phyloP scores from a whole-genome alignment of 2,888 invertebrate genomes.

The Oscheius sp. region DNA sequence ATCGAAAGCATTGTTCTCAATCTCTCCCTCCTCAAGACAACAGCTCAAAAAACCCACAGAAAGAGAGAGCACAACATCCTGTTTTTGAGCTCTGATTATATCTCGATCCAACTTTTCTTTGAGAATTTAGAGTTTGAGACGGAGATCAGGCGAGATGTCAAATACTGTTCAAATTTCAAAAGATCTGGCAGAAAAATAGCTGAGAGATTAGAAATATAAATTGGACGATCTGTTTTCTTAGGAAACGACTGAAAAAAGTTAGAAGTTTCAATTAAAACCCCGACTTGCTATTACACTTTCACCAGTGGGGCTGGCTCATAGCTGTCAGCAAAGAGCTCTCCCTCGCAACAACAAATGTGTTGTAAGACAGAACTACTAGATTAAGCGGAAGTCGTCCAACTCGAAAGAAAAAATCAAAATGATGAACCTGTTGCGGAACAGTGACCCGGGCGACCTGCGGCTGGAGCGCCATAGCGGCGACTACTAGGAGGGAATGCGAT shows the following conservation, averaged over 20 bases:
- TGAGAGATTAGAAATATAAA: background rate
- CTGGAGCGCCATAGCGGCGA: slow-evolving; percentile 30
- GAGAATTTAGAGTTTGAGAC: too few relatives aligned
- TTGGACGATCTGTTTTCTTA: background rate
- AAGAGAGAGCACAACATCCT: too few relatives aligned
- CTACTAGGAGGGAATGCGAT: slow-evolving; percentile 16
- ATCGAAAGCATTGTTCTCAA: too few relatives aligned
- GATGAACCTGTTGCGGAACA: slow-evolving; percentile 33
- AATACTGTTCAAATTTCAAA: too few relatives aligned
- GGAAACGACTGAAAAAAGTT: background rate
- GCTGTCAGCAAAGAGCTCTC: slow-evolving; percentile 5
- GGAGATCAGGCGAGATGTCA: too few relatives aligned
- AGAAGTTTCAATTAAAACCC: slow-evolving; percentile 8
- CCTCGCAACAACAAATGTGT: slow-evolving; percentile 17
- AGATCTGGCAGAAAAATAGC: too few relatives aligned
- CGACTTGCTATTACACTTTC: slow-evolving; percentile 15
- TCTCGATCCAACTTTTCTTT: too few relatives aligned
- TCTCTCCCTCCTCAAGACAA: too few relatives aligned
- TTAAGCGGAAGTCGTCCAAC: background rate
- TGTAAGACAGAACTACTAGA: slow-evolving; percentile 4
- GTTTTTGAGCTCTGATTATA: too few relatives aligned
- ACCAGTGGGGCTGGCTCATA: slow-evolving; percentile 6
- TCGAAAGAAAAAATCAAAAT: background rate
- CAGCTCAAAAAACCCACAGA: too few relatives aligned
- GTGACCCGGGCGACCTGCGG: slow-evolving; percentile 32